Conservation (phyloP, 2,888 invertebrate genomes). For the Aphidoletes aphidimyza region DNA sequence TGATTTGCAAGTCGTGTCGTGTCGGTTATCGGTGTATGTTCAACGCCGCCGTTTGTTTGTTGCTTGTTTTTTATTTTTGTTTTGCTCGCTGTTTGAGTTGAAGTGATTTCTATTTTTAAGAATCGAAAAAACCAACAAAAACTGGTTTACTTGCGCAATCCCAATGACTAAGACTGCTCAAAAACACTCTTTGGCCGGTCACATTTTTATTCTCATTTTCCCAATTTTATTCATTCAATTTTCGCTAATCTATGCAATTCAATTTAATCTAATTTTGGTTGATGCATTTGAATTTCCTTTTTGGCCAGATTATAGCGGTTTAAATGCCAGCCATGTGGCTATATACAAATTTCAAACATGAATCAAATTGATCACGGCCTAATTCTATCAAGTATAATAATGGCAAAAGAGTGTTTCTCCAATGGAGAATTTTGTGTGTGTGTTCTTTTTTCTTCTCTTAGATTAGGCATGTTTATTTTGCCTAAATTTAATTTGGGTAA, state of each 20-base stretch:
- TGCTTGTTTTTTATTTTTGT: neutral
- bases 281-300: neutral
- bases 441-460: too few species aligned
- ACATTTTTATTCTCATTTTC: neutral
- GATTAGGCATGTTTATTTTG: too few species aligned
- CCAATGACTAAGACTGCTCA: neutral
- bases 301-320: neutral
- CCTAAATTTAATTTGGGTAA: too few species aligned
- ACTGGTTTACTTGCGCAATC: slow-evolving; percentile 21
- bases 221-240: neutral
- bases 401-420: too few species aligned
- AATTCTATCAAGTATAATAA: too few species aligned
- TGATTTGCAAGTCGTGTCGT: neutral
- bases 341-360: too few species aligned
- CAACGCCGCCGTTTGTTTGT: neutral
- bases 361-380: too few species aligned
- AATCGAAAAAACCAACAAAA: neutral
- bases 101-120: slow-evolving; percentile 13
- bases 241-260: neutral
- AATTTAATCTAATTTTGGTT: neutral
- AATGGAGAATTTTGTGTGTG: too few species aligned
- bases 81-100: neutral
- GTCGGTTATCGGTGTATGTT: neutral
- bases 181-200: too few species aligned
- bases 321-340: neutral